Evolutionary conservation across 2,113 vertebrate genomes (phyloP), one percentile per base, ranked within the genome.

Genomic region (Eonycteris spelaea): DNA sequence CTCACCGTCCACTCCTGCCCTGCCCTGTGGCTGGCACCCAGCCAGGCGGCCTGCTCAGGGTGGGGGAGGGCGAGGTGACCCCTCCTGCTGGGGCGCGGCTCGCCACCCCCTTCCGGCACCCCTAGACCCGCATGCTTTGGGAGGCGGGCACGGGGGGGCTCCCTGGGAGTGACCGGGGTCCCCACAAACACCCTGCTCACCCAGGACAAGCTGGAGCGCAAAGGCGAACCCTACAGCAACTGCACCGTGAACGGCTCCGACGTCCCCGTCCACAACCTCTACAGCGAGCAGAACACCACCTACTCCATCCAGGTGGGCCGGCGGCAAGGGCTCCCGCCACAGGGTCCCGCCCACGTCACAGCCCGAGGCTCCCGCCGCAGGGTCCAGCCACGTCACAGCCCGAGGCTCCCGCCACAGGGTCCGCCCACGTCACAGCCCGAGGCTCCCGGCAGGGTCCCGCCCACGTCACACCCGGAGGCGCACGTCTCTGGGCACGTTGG

Each of bases 201-300:
- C 0, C 97, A 99, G 99, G 99, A 99, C 51, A 98, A 98, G 55
- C 98, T 99, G 74, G 96, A 99, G 70, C 90, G 98, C 82, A 98
- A 98, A 95, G 99, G 98, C 0, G 95, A 98, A 0, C 98, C 99
- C 55, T 99, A 99, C 95, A 99, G 98, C 0, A 96, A 97, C 24
- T 99, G 99, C 95, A 99, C 99, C 3, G 3, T 94, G 38, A 98
- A 99, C 0, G 99, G 99, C 21, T 99, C 98, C 0, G 98, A 99
- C 0, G 97, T 99, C 12, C 98, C 98, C 0, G 48, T 99, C 7
- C 90, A 1, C 18, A 99, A 99, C 63, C 98, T 99, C 59, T 99
- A 99, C 67, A 96, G 97, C 2, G 74, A 83, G 0, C 98, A 98
- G 51, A 98, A 98, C 35, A 99, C 98, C 0, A 98, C 98, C 77